These are phyloP conservation scores for Pelochelys cantorii DNA, from an alignment of 2,797 vertebrate species.

Conservation along the genomic window DNA sequence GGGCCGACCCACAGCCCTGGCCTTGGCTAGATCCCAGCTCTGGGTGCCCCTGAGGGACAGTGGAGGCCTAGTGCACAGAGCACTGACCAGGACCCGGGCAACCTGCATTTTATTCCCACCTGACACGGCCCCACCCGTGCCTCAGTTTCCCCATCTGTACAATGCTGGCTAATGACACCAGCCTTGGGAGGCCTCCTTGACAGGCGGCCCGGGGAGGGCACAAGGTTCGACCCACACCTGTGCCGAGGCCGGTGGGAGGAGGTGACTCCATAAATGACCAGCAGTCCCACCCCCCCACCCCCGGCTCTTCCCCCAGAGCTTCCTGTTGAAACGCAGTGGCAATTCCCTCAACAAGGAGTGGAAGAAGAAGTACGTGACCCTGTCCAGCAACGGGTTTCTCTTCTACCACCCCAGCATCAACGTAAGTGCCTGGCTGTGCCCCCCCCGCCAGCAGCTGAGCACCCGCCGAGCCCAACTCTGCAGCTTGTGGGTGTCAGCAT, in stretches of 20 bases:
- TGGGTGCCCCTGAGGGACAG: too few species aligned
- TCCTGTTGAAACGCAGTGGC: constrained; percentile 94
- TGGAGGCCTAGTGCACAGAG: too few species aligned
- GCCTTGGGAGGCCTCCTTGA: not conserved
- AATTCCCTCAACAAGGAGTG: constrained; percentile 98
- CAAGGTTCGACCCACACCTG: too few species aligned
- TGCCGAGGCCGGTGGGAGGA: too few species aligned
- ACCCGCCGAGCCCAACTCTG: not conserved
- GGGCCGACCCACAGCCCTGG: too few species aligned
- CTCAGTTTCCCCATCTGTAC: not conserved
- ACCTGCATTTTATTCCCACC: not conserved
- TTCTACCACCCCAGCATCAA: constrained; percentile 94
- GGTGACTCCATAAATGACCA: not conserved
- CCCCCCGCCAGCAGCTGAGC: not conserved
- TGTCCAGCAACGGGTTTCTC: constrained; percentile 92
- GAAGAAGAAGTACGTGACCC: constrained; percentile 97
- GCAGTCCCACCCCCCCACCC: not conserved
- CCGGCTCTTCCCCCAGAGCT: constrained; percentile 80
- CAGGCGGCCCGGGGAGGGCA: not conserved
- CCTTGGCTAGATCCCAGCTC: too few species aligned
- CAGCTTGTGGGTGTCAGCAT: too few species aligned
- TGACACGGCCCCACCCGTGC: too few species aligned
- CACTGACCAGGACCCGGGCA: not conserved
- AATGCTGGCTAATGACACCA: not conserved
- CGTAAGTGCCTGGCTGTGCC: constrained; percentile 79